Evolutionary conservation across 2,113 vertebrate genomes (phyloP), one percentile per base, ranked within the genome.

Genomic region (Pterocles orientalis): DNA sequence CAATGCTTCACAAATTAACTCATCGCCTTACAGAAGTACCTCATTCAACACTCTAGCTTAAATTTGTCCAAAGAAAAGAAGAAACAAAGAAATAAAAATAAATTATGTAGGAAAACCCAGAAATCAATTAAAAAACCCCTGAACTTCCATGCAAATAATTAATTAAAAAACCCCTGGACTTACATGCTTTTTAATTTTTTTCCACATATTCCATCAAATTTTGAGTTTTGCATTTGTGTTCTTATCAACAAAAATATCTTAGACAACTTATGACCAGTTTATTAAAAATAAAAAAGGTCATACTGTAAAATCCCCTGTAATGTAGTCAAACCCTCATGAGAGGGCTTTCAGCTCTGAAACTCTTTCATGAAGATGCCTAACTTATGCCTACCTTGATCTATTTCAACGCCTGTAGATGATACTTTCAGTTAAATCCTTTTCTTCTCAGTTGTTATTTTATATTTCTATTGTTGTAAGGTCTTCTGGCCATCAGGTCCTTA

Each of bases 61-160:
- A 15, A 66, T 48, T 54, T 39, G 20, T 58, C 57, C 7, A 33
- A 64, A 72, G 2, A 23, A 61, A 53, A 73, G 7, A 26, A n/a
- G 2, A 13, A 54, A 7, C 26, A 21, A 29, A 25, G 3, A 6
- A 12, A 14, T 23, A n/a, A 71, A 25, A 18, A 2, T 3, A 3
- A 28, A 33, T 8, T 21, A 43, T 5, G 2, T 31, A 10, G 1
- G 12, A 75, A 86, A 91, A 31, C 2, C 0, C 7, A 45, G 18
- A 75, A 82, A 70, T 39, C 33, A 33, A 61, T 21, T 2, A 51
- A 82, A 88, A 78, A 82, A 21, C 2, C 31, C 10, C 33, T 48
- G 15, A 5, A 47, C 2, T 60, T 61, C 16, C 8, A 65, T 39
- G 17, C 23, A 60, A 72, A 71, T 19, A 71, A 56, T n/a, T 23